A percentile compares a stretch with the other conserved stretches of the same genome.
Evolutionary conservation across 2,888 invertebrate species (phyloP).

Genomic region (Erebia epiphron): DNA sequence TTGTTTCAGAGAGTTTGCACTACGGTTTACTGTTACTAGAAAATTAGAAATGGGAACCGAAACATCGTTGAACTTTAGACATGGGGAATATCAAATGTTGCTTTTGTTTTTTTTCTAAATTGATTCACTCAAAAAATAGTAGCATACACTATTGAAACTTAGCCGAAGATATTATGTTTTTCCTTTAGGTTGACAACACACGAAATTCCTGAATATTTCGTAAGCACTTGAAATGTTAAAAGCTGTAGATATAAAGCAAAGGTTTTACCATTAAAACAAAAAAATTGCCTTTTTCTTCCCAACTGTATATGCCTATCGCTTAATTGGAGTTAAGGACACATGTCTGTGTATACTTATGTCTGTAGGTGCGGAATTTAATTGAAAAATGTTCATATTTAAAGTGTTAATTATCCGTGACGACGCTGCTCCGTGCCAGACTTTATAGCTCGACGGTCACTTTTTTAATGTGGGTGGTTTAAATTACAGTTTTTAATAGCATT

Average conservation of each 20-base stretch:
- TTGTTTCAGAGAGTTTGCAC: constrained; percentile 71
- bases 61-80: background rate
- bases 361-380: constrained; percentile 65
- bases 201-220: too few relatives aligned
- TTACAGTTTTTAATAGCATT: constrained; percentile 66
- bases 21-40: constrained; percentile 27
- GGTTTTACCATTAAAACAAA: too few relatives aligned
- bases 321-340: background rate
- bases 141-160: too few relatives aligned
- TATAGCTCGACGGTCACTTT: constrained; percentile 62
- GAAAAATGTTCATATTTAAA: constrained; percentile 52
- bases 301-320: too few relatives aligned
- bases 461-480: constrained; percentile 68
- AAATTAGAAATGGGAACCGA: constrained; percentile 3
- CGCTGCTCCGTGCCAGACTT: constrained; percentile 58
- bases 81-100: background rate
- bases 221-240: too few relatives aligned
- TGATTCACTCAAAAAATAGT: too few relatives aligned
- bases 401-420: constrained; percentile 64
- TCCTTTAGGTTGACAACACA: too few relatives aligned
- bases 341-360: constrained; percentile 37
- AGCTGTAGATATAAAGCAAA: too few relatives aligned
- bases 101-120: background rate
- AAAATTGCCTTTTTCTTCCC: background rate
- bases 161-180: too few relatives aligned